Base-by-base conservation (phyloP, 2,113 vertebrate species). In the Phyllostomus hastatus region DNA sequence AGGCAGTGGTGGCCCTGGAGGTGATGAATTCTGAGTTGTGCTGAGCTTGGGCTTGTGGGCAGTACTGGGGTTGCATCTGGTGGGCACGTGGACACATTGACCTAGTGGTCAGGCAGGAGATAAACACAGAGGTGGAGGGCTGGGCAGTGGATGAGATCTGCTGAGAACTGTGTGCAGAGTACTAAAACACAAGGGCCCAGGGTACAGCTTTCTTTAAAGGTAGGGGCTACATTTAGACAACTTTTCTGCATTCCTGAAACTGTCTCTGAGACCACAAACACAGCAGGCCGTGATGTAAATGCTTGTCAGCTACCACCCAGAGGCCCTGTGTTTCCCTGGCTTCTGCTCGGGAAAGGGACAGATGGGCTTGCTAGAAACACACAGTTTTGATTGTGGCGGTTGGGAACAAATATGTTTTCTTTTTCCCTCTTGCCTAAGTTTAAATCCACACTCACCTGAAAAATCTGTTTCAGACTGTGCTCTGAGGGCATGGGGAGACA, bases 401-500 rank as follows among this genome's bases (percentile, higher is more conserved):
- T 50, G 7, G 16, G 50, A 69, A 84, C 2, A 90, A 10, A 54
- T 43, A 22, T 4, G 3, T 52, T 95, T 87, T 64, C 24, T 64
- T 82, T 61, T 12, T 8, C 10, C 20, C 8, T 48, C 15, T 61
- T 7, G 41, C 57, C 6, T 28, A 28, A 14, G 5, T 43, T 73
- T n/a, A 81, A 81, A 59, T 64, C 66, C 50, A 31, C 80, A 92
- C 97, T 98, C 75, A 99, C 99, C 98, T 99, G 98, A 97, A 99
- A 99, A 96, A 99, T 99, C 67, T 99, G 99, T 88, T 99, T 99
- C 70, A 99, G 98, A 95, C 98, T 99, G 85, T 99, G 98, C 61
- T 99, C 99, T 0, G 99, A 99, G 12, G 99, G 99, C 12, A 97
- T 98, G 4, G 99, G 99, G 64, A 99, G 98, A 94, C 98, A 99